phyloP scores from a whole-genome alignment of 2,113 vertebrate genomes.

The Penelope pileata region DNA sequence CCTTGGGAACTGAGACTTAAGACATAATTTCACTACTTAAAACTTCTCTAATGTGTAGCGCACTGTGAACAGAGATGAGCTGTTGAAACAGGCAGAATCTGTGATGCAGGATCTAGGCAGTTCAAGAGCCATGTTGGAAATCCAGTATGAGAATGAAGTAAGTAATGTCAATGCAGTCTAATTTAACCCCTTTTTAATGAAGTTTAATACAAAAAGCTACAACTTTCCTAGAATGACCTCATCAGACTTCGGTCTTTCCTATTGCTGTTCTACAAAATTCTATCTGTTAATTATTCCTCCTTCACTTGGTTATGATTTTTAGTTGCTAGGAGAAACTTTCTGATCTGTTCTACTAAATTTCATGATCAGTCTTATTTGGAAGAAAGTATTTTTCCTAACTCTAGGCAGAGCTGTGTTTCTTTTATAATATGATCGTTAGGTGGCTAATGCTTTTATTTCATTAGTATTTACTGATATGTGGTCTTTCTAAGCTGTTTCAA shows the following conservation, averaged over 20 bases:
- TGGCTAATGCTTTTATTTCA: not conserved
- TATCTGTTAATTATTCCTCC: not conserved
- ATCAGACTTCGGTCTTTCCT: not conserved
- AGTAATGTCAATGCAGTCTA: slow-evolving; percentile 54
- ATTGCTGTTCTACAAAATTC: not conserved
- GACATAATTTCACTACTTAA: slow-evolving; percentile 33
- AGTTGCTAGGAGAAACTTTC: not conserved
- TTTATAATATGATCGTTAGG: not conserved
- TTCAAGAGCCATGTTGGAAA: slow-evolving; percentile 98
- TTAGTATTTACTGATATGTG: not conserved
- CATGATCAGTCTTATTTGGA: not conserved
- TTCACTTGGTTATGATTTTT: not conserved
- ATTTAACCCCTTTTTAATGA: slow-evolving; percentile 14
- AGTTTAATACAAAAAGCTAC: not conserved
- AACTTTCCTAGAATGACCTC: not conserved
- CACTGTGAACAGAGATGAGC: slow-evolving; percentile 98
- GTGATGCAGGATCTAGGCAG: slow-evolving; percentile 99
- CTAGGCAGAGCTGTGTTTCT: not conserved
- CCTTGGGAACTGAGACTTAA: slow-evolving; percentile 28
- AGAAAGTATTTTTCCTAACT: not conserved
- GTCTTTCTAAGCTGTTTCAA: not conserved
- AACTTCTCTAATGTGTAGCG: slow-evolving; percentile 80
- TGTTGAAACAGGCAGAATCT: slow-evolving; percentile 97
- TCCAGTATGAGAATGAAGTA: slow-evolving; percentile 99
- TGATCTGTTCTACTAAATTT: not conserved